A percentile compares a stretch with the other conserved stretches of the same genome.
phyloP scores from a whole-genome alignment of 2,888 invertebrate species.

The Lithodes maja region DNA sequence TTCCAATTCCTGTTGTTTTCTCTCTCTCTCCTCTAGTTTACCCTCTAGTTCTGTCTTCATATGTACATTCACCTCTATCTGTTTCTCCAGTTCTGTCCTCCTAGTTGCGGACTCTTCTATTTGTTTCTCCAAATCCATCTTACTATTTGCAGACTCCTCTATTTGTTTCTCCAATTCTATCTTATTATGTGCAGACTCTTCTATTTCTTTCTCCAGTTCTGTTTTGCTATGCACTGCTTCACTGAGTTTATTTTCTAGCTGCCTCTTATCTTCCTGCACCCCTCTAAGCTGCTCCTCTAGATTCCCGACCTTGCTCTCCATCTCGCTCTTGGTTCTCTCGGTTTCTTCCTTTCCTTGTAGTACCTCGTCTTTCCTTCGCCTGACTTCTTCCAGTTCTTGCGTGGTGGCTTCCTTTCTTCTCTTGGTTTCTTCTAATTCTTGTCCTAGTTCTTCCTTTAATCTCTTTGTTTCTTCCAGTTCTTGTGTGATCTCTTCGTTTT shows the following conservation, averaged over 20 bases:
- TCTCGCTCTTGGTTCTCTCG: background rate
- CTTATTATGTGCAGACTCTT: background rate
- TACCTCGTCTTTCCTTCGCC: slow-evolving; percentile 17
- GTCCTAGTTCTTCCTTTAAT: background rate
- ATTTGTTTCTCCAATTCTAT: background rate
- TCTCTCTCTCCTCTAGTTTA: slow-evolving; percentile 29
- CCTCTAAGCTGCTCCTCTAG: background rate
- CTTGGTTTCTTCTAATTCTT: background rate
- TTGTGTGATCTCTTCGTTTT: background rate
- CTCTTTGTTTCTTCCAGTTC: slow-evolving; percentile 3
- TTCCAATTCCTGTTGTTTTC: slow-evolving; percentile 19
- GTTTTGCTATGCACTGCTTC: no score
- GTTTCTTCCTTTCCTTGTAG: background rate
- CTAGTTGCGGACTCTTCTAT: background rate
- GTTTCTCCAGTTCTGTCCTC: background rate
- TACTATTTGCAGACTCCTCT: background rate
- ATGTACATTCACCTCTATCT: background rate
- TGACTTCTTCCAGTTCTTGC: slow-evolving; percentile 15
- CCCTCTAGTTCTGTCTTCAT: slow-evolving; percentile 23
- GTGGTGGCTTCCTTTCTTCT: background rate
- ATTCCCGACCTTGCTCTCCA: background rate
- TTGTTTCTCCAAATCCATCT: slow-evolving; percentile 9
- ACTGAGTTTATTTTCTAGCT: background rate
- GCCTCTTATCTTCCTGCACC: background rate
- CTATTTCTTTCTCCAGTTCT: background rate